phyloP scores from a whole-genome alignment of 1,140 invertebrate species.

The Caenorhabditis brenneri region DNA sequence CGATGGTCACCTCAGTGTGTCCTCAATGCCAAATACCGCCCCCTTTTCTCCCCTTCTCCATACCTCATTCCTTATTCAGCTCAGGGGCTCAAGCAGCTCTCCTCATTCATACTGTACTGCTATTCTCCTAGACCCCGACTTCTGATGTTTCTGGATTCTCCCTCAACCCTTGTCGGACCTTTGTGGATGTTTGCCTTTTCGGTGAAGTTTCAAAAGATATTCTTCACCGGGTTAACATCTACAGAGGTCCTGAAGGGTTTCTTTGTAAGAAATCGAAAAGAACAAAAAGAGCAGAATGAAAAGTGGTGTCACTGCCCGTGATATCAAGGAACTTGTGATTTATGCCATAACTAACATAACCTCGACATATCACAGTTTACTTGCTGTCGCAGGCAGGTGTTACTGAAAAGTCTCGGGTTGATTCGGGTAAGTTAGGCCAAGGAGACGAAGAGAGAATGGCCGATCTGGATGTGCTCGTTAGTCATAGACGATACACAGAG shows the following conservation, averaged over 20 bases:
- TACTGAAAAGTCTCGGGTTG: background rate
- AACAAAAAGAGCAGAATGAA: background rate
- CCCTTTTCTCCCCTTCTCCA: background rate
- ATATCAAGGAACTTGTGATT: conserved; percentile 29
- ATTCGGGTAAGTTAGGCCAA: background rate
- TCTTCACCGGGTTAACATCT: conserved; percentile 43
- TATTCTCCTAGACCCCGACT: background rate
- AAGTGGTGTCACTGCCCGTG: background rate
- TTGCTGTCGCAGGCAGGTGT: conserved; percentile 34
- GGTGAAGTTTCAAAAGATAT: background rate
- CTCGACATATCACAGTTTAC: conserved; percentile 45
- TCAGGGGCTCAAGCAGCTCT: background rate
- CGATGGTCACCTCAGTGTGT: conserved; percentile 17
- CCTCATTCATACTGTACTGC: background rate
- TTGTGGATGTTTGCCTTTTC: conserved; percentile 32
- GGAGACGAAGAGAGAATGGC: background rate
- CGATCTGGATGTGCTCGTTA: conserved; percentile 45
- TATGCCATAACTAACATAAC: background rate
- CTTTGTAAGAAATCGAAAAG: background rate
- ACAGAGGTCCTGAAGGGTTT: conserved; percentile 21
- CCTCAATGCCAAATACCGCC: conserved; percentile 11
- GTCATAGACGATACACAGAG: conserved; percentile 18
- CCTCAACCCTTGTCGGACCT: conserved; percentile 4
- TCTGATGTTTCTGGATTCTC: background rate
- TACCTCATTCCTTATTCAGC: conserved; percentile 39